phyloP scores from a whole-genome alignment of 2,113 vertebrate species.

The Pelmatolapia mariae region DNA sequence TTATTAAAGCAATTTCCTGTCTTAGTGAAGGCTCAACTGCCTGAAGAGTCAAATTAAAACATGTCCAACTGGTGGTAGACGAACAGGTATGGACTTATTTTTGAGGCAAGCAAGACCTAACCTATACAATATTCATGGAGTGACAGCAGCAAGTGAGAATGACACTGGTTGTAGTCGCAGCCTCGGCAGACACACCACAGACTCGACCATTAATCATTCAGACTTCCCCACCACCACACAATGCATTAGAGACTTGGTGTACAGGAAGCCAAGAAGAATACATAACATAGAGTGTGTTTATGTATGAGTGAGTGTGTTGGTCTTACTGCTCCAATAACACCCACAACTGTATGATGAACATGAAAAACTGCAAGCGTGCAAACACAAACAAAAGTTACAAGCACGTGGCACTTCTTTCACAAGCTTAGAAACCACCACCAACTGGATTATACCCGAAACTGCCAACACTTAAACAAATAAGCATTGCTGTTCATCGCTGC shows the following conservation, averaged over 20 bases:
- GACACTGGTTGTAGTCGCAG: constrained; percentile 55
- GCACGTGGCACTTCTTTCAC: not conserved
- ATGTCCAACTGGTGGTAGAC: not conserved
- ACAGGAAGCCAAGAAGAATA: constrained; percentile 23
- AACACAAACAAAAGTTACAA: not conserved
- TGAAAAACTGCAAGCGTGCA: not conserved
- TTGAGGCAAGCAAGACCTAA: constrained; percentile 8
- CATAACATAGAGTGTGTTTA: not conserved
- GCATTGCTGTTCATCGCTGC: not conserved
- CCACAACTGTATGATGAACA: not conserved
- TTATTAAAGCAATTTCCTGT: not conserved
- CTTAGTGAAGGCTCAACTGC: not conserved
- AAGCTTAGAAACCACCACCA: not conserved
- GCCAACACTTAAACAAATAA: constrained; percentile 10
- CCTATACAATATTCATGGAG: constrained; percentile 56
- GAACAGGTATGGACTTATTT: constrained; percentile 3
- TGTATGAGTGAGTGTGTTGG: not conserved
- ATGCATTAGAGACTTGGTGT: constrained; percentile 16
- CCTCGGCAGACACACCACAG: constrained; percentile 36
- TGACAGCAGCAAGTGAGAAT: constrained; percentile 39
- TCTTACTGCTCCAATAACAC: not conserved
- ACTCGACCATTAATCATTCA: constrained; percentile 60
- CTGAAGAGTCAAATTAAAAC: not conserved
- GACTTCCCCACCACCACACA: constrained; percentile 29
- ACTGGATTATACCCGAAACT: not conserved